These are phyloP conservation scores for Sterna hirundo DNA, from an alignment of 2,113 vertebrate genomes.

Conservation along the genomic window DNA sequence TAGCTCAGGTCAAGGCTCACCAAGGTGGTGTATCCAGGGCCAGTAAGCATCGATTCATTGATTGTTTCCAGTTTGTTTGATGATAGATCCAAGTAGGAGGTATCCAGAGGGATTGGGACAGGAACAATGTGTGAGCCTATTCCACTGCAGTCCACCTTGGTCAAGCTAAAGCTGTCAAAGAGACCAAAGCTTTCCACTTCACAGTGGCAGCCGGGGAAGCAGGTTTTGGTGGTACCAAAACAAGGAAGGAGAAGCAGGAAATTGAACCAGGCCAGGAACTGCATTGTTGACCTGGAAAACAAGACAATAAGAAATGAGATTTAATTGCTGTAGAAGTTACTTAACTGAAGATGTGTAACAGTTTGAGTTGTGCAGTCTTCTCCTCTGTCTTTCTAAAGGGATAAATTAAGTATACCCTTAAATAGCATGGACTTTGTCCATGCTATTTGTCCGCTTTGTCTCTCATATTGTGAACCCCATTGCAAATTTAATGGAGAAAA, in stretches of 20 bases:
- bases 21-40: constrained; percentile 96
- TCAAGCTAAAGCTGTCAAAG: constrained; percentile 97
- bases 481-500: neutral
- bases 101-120: constrained; percentile 91
- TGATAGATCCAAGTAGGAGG: constrained; percentile 90
- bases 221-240: constrained; percentile 73
- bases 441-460: neutral
- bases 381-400: neutral
- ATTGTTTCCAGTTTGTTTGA: constrained; percentile 85
- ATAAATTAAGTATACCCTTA: neutral
- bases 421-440: neutral
- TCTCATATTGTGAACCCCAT: neutral
- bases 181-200: constrained; percentile 95
- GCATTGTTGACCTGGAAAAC: constrained; percentile 72
- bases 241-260: constrained; percentile 56
- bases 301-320: neutral
- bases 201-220: constrained; percentile 88
- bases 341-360: neutral
- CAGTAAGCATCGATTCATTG: constrained; percentile 86
- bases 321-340: neutral
- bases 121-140: constrained; percentile 83
- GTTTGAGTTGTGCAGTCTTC: neutral
- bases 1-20: constrained; percentile 91
- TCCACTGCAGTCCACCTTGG: constrained; percentile 89
- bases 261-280: constrained; percentile 35